Percentiles rank a stretch among this genome's conserved stretches.
These are phyloP conservation scores for Alectoris magna DNA, from an alignment of 2,797 vertebrate genomes.

Conservation along the genomic window DNA sequence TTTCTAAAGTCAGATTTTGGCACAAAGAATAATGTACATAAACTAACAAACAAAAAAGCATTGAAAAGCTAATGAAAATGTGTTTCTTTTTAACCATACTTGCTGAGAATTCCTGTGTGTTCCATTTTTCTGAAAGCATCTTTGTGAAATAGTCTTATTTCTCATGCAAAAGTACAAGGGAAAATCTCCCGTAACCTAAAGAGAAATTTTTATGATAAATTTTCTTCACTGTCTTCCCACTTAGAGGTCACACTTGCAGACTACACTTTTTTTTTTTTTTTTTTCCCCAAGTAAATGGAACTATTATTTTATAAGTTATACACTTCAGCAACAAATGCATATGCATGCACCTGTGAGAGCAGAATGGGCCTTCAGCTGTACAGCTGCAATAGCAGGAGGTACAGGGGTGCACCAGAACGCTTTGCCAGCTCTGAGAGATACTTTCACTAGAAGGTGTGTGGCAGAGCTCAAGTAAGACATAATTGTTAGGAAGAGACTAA, in stretches of 20 bases:
- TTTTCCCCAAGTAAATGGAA: not conserved
- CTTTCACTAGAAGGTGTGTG: slow-evolving; percentile 4
- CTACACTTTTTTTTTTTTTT: not conserved
- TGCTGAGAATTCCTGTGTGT: not conserved
- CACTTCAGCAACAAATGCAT: not conserved
- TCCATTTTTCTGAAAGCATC: not conserved
- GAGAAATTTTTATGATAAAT: not conserved
- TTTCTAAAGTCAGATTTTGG: not conserved
- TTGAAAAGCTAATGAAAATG: not conserved
- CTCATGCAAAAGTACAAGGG: not conserved
- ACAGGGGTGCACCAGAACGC: not conserved
- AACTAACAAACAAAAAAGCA: not conserved
- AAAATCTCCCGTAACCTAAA: not conserved
- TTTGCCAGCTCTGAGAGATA: not conserved
- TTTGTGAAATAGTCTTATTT: not conserved
- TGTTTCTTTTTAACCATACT: not conserved
- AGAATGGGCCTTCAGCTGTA: slow-evolving; percentile 25
- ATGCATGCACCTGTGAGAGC: not conserved
- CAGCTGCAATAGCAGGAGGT: not conserved
- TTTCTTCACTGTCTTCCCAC: not conserved
- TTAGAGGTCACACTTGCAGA: not conserved
- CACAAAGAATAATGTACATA: not conserved
- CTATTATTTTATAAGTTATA: slow-evolving; percentile 1
- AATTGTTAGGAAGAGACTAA: not conserved
- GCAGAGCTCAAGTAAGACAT: not conserved